Percentiles rank a stretch among this genome's conserved stretches.
These are phyloP conservation scores for Lipotes vexillifer DNA, from an alignment of 2,113 vertebrate genomes.

Conservation along the genomic window DNA sequence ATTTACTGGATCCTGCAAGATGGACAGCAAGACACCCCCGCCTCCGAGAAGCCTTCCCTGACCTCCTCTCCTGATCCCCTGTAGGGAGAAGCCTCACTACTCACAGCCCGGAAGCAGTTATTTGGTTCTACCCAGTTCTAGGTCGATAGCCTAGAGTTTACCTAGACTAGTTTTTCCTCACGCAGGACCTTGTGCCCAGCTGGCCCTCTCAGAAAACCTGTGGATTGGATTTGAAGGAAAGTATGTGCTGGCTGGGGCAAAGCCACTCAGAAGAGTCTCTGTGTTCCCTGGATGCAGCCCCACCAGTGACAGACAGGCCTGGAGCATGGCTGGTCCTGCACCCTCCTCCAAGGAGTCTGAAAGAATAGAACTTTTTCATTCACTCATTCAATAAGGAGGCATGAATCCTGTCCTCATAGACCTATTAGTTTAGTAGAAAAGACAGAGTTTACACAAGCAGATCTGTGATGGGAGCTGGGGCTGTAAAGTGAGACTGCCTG, in stretches of 20 bases:
- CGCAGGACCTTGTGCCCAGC: neutral
- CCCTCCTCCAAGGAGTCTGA: neutral
- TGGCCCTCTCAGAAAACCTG: neutral
- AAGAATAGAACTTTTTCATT: neutral
- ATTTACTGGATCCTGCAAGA: neutral
- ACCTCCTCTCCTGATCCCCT: neutral
- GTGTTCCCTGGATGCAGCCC: neutral
- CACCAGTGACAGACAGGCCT: neutral
- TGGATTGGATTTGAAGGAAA: neutral
- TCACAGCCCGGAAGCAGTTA: neutral
- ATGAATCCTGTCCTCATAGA: neutral
- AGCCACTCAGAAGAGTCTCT: neutral
- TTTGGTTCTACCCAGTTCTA: neutral
- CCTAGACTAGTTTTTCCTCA: neutral
- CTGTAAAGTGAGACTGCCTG: neutral
- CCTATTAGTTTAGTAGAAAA: neutral
- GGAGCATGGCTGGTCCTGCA: neutral
- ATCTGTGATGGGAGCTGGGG: neutral
- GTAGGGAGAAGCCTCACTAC: neutral
- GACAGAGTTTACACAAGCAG: neutral
- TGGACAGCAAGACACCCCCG: no score
- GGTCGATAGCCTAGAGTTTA: neutral
- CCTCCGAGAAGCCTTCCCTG: neutral
- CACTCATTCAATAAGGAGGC: neutral
- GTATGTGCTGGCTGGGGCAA: no score